Base-by-base conservation (phyloP, 2,888 invertebrate genomes). In the Acleris literana region DNA sequence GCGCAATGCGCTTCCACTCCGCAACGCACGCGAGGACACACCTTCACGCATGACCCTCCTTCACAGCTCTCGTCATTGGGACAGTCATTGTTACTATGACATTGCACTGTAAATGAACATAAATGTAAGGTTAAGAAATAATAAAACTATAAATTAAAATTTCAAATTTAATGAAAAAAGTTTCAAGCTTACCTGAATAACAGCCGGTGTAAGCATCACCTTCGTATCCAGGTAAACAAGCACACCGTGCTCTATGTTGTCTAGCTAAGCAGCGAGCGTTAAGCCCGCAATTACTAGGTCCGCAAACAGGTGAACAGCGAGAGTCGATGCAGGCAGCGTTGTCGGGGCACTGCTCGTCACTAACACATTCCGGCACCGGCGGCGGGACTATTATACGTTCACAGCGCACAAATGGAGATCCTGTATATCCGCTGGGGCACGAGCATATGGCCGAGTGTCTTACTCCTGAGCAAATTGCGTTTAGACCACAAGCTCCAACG, bases 51-150 rank as follows among this genome's bases (percentile, higher is more conserved):
- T 78, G 96, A 94, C 68, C 95, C 94, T 78, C 97, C 96, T 72
- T 97, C 94, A 79, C 98, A 98, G 25, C 96, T 96, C 85, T 97
- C 95, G 53, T 94, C 95, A 59, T 96, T 93, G 5, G 97, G 95
- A 82, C 98, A 98, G 72, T 97, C 97, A 61, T 95, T 95, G 81
- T 98, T 97, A 56, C 95, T 95, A 74, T 96, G 95, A 78, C 98
- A 98, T 75, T 98, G 97, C 74, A 97, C 95, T 95, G 84, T 56
- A 92, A 90, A 69, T 70, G 69, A 69, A 57, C 5, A 57, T 52
- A 51, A 25, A 51, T 9, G 18, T 51, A 5, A 63, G 43, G 17
- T 29, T 25, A 29, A 54, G 9, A 39, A 11, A 18, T 20, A 4
- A 44, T 55, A 44, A 63, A 51, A 22, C 33, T 22, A 43, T 13